These are phyloP conservation scores for Dendronephthya gigantea DNA, from an alignment of 64 coral and sea anemone genomes.

Conservation along the genomic window DNA sequence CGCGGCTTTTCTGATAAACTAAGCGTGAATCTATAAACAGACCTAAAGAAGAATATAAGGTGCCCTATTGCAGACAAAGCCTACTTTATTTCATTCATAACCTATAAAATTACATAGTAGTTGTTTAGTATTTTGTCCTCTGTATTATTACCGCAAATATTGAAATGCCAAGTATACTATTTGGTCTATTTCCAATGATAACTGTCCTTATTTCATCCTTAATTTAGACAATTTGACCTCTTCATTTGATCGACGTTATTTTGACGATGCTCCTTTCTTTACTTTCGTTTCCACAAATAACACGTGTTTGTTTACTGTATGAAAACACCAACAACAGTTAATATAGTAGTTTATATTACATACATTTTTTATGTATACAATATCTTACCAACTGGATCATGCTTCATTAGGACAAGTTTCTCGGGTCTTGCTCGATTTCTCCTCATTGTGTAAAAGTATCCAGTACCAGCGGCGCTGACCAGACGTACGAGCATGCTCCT, in stretches of 20 bases:
- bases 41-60: too few species aligned
- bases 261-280: background rate
- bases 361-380: background rate
- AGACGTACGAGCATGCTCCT: slow-evolving; percentile 71
- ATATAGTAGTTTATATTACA: background rate
- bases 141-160: too few species aligned
- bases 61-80: too few species aligned
- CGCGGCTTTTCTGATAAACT: too few species aligned
- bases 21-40: too few species aligned
- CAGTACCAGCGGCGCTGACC: slow-evolving; percentile 91
- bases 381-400: slow-evolving; percentile 85
- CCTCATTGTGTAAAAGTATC: slow-evolving; percentile 91
- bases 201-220: too few species aligned
- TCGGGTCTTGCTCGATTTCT: slow-evolving; percentile 66
- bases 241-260: background rate
- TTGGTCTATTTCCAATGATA: too few species aligned
- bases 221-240: background rate
- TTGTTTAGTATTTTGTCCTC: too few species aligned
- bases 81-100: too few species aligned
- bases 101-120: too few species aligned
- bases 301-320: slow-evolving; percentile 1
- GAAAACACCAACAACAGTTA: background rate
- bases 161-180: too few species aligned
- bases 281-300: slow-evolving; percentile 12
- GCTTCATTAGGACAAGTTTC: slow-evolving; percentile 88